phyloP scores from a whole-genome alignment of 2,113 vertebrate species.

The Zingel zingel region DNA sequence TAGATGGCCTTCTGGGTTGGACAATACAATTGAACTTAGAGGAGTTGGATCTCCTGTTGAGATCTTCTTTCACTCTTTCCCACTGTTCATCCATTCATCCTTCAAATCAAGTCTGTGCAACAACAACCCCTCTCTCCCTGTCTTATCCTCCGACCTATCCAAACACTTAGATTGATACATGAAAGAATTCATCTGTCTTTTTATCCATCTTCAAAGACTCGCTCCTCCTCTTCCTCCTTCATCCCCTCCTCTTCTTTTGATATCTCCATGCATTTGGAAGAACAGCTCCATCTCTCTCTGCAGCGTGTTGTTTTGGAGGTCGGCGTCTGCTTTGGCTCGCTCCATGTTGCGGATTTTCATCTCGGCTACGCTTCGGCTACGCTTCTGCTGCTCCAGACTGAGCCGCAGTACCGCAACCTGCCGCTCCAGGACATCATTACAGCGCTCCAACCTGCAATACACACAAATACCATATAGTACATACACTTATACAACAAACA shows the following conservation, averaged over 20 bases:
- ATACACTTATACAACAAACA: background rate
- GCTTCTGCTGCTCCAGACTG: slow-evolving; percentile 85
- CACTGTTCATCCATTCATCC: background rate
- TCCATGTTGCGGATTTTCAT: slow-evolving; percentile 84
- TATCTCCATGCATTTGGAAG: slow-evolving; percentile 83
- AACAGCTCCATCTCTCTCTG: slow-evolving; percentile 87
- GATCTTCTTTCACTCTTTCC: background rate
- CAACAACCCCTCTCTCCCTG: background rate
- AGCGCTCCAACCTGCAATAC: slow-evolving; percentile 84
- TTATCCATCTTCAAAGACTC: slow-evolving; percentile 50
- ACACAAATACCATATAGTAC: background rate
- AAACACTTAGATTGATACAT: background rate
- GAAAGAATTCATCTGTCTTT: background rate
- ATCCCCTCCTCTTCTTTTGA: slow-evolving; percentile 57
- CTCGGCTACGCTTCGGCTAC: slow-evolving; percentile 79
- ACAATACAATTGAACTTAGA: background rate
- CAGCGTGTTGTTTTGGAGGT: slow-evolving; percentile 82
- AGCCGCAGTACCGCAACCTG: slow-evolving; percentile 76
- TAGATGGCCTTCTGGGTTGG: background rate
- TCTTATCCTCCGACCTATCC: background rate
- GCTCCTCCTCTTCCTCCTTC: slow-evolving; percentile 30
- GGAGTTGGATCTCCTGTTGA: background rate
- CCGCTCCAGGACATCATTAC: slow-evolving; percentile 80
- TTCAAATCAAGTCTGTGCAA: background rate
- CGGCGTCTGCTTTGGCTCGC: slow-evolving; percentile 82